phyloP scores from a whole-genome alignment of 2,888 invertebrate genomes.

The Busseola fusca region DNA sequence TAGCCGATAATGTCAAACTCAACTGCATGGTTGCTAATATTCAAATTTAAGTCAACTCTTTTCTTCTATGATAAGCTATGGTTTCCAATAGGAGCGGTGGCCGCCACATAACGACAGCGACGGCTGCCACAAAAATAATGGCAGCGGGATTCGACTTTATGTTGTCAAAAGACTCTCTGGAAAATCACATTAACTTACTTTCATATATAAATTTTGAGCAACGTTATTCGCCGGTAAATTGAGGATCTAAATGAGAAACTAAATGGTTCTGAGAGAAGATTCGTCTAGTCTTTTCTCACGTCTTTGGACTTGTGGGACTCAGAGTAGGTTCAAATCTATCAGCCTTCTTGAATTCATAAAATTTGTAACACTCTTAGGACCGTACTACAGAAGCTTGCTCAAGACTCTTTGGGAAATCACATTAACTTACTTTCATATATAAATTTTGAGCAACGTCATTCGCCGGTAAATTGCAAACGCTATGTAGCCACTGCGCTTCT shows the following conservation, averaged over 20 bases:
- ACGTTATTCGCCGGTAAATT: not conserved
- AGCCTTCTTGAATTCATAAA: too few relatives aligned
- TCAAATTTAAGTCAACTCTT: not conserved
- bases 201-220: not conserved
- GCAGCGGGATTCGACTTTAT: not conserved
- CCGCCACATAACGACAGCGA: not conserved
- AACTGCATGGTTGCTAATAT: not conserved
- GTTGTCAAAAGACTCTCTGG: not conserved
- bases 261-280: not conserved
- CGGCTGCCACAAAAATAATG: not conserved
- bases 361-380: too few relatives aligned
- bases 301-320: not conserved
- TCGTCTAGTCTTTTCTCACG: not conserved
- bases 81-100: not conserved
- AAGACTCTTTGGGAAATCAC: not conserved
- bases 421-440: too few relatives aligned
- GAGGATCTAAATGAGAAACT: slow-evolving; percentile 4
- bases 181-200: too few relatives aligned
- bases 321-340: not conserved
- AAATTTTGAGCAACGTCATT: not conserved
- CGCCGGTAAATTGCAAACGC: not conserved
- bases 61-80: not conserved
- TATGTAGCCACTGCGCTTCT: not conserved
- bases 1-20: not conserved
- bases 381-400: too few relatives aligned